These are phyloP conservation scores for Leucophenga maculata DNA, from an alignment of 2,888 invertebrate species.

Conservation along the genomic window DNA sequence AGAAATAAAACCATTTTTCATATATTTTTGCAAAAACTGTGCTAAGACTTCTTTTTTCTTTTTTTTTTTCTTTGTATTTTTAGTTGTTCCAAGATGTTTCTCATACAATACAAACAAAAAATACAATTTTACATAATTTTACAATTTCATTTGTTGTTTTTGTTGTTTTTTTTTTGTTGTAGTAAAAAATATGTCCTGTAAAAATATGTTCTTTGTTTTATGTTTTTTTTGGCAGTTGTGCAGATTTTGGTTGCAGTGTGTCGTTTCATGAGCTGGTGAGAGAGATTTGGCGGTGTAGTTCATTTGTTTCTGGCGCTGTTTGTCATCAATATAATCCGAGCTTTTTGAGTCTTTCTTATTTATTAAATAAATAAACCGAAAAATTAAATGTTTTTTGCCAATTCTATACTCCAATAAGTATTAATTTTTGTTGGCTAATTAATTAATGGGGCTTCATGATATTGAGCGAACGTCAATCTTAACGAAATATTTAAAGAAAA, in stretches of 20 bases:
- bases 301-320: not conserved
- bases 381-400: no score
- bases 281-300: not conserved
- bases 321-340: no score
- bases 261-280: not conserved
- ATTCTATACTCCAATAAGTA: no score
- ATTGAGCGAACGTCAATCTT: no score
- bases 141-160: not conserved
- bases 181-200: no score
- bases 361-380: not conserved
- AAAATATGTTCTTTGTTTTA: not conserved
- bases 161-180: no score
- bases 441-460: no score
- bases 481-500: no score
- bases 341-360: constrained; percentile 1
- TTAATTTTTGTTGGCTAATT: no score
- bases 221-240: not conserved
- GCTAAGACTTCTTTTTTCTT: constrained; percentile 48
- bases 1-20: constrained; percentile 12
- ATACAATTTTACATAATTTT: constrained; percentile 14
- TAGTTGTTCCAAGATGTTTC: constrained; percentile 54
- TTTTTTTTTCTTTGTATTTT: constrained; percentile 49
- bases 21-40: constrained; percentile 50
- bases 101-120: constrained; percentile 49
- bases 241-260: not conserved